Conservation (phyloP, 1,140 invertebrate species). For the Drosophila neocordata region DNA sequence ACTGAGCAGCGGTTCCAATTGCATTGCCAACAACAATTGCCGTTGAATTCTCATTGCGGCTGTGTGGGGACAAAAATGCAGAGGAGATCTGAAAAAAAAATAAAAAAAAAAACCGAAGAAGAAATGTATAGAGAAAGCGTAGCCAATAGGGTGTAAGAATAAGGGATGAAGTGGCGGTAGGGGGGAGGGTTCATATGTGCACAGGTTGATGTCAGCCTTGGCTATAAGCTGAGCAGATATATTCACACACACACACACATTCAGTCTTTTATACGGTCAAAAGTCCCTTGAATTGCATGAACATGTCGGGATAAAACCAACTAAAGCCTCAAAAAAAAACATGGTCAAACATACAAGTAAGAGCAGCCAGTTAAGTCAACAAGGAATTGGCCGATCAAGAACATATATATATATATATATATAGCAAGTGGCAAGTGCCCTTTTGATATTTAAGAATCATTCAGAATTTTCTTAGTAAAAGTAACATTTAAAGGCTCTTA, state of each 20-base stretch:
- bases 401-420: no score
- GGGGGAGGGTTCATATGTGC: background rate
- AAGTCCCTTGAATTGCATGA: slow-evolving; percentile 1
- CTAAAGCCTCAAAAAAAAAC: background rate
- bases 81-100: slow-evolving; percentile 8
- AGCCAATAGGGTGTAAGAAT: background rate
- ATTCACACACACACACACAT: background rate
- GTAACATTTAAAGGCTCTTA: no score
- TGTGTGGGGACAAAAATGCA: background rate
- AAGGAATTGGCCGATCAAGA: background rate
- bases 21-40: slow-evolving; percentile 39
- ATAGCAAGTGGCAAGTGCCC: no score
- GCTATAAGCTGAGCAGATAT: background rate
- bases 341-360: background rate
- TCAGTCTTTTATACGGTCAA: no score
- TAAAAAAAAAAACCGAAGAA: background rate
- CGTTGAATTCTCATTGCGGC: slow-evolving; percentile 38
- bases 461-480: no score
- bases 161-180: no score
- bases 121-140: background rate
- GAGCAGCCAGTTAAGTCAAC: background rate
- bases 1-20: slow-evolving; percentile 28
- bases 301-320: background rate
- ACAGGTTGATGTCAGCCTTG: slow-evolving; percentile 1
- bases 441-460: no score